These are phyloP conservation scores for Macaria notata DNA, from an alignment of 2,888 invertebrate species.

Conservation along the genomic window DNA sequence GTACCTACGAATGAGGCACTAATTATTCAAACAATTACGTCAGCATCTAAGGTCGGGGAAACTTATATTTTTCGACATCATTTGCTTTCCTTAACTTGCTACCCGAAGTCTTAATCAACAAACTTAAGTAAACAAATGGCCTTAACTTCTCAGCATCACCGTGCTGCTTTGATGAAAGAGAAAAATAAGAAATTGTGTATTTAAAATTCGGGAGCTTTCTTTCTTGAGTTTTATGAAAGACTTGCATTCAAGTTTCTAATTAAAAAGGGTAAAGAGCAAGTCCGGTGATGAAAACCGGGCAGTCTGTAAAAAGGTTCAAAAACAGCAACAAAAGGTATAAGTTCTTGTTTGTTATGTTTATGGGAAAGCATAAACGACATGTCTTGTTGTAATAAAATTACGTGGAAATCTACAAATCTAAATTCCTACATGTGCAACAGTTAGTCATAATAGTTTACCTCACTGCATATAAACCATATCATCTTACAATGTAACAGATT, in stretches of 20 bases:
- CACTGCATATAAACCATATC: too few species aligned
- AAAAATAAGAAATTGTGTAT: slow-evolving; percentile 51
- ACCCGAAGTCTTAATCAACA: slow-evolving; percentile 66
- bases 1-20: slow-evolving; percentile 68
- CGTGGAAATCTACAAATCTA: too few species aligned
- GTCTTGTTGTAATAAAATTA: too few species aligned
- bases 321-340: too few species aligned
- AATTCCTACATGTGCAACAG: too few species aligned
- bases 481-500: too few species aligned
- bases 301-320: not conserved
- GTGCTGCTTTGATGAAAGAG: slow-evolving; percentile 53
- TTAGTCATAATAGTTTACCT: too few species aligned
- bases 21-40: slow-evolving; percentile 74
- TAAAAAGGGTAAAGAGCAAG: slow-evolving; percentile 41
- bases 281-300: slow-evolving; percentile 19
- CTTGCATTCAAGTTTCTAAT: slow-evolving; percentile 58
- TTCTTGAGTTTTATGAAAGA: slow-evolving; percentile 55
- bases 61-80: slow-evolving; percentile 58
- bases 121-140: slow-evolving; percentile 70
- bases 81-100: slow-evolving; percentile 42
- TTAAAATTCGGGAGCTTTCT: slow-evolving; percentile 45
- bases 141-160: slow-evolving; percentile 51
- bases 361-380: too few species aligned
- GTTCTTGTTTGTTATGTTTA: too few species aligned
- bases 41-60: slow-evolving; percentile 45